Evolutionary conservation across 37 sponge, comb jelly and placozoan genomes (phyloP).

Genomic region (Lycopodina hypogea): DNA sequence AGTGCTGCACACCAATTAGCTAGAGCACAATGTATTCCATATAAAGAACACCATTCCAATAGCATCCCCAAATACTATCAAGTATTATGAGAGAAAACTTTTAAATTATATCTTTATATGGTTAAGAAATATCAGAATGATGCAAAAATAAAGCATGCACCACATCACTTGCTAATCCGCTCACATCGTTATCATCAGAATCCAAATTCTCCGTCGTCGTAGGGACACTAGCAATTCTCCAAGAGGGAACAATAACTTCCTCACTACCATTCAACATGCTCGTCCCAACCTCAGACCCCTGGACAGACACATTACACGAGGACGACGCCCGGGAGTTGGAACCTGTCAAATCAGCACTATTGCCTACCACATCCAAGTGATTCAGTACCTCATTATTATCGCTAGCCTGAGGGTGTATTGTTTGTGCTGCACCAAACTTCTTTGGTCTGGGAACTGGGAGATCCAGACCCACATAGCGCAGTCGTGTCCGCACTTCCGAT

Average conservation of each 20-base stretch:
- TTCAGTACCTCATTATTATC: background rate
- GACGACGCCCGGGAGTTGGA: background rate
- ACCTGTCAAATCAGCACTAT: background rate
- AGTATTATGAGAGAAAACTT: too few species aligned
- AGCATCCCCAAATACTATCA: too few species aligned
- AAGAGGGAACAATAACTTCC: background rate
- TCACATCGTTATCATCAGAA: background rate
- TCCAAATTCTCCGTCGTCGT: background rate
- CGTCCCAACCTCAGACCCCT: background rate
- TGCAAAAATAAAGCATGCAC: background rate
- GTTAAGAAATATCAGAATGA: background rate
- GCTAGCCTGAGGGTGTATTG: background rate
- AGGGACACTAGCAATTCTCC: background rate
- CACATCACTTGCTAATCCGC: background rate
- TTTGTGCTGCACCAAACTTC: too few species aligned
- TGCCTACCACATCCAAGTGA: background rate
- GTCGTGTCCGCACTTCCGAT: slow-evolving; percentile 5
- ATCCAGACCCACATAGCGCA: slow-evolving; percentile 14
- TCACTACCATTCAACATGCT: background rate
- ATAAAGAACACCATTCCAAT: too few species aligned
- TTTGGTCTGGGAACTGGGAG: background rate
- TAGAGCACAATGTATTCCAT: too few species aligned
- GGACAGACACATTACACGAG: background rate
- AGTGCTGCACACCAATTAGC: too few species aligned
- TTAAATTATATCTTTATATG: too few species aligned